Conservation (phyloP, 2,888 invertebrate species). For the Cantharis rufa region DNA sequence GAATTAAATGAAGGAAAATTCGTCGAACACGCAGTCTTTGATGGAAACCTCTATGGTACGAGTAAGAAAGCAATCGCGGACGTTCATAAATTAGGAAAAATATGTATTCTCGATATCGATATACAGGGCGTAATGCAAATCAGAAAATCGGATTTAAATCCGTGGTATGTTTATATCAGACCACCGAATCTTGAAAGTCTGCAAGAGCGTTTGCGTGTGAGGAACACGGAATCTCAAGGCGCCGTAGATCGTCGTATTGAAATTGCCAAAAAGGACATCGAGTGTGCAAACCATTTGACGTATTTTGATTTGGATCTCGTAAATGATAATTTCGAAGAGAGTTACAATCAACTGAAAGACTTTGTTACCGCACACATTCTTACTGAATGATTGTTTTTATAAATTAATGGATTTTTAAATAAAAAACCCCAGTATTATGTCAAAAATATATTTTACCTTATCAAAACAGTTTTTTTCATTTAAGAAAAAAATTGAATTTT, state of each 20-base stretch:
- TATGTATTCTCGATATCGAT: slow-evolving; percentile 39
- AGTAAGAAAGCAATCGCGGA: slow-evolving; percentile 85
- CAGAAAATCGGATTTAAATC: slow-evolving; percentile 78
- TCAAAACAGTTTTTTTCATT: too few relatives aligned
- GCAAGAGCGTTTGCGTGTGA: slow-evolving; percentile 71
- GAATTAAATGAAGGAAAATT: slow-evolving; percentile 82
- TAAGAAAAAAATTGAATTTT: too few relatives aligned
- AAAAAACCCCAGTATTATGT: neutral
- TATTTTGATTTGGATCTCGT: slow-evolving; percentile 84
- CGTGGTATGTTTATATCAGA: slow-evolving; percentile 85
- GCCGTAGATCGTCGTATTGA: slow-evolving; percentile 76
- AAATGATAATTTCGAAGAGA: slow-evolving; percentile 80
- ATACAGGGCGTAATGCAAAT: slow-evolving; percentile 55
- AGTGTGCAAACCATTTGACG: slow-evolving; percentile 71
- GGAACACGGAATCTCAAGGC: slow-evolving; percentile 92
- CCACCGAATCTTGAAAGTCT: slow-evolving; percentile 85
- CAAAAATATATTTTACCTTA: neutral
- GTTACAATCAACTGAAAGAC: slow-evolving; percentile 73
- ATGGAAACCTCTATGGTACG: slow-evolving; percentile 95
- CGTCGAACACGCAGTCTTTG: slow-evolving; percentile 88
- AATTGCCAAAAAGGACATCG: slow-evolving; percentile 79
- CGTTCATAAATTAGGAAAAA: slow-evolving; percentile 75
- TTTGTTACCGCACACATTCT: neutral
- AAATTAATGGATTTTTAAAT: neutral
- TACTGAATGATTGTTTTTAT: neutral